Evolutionary conservation across 2,888 invertebrate genomes (phyloP).

Genomic region (Furcula furcula): DNA sequence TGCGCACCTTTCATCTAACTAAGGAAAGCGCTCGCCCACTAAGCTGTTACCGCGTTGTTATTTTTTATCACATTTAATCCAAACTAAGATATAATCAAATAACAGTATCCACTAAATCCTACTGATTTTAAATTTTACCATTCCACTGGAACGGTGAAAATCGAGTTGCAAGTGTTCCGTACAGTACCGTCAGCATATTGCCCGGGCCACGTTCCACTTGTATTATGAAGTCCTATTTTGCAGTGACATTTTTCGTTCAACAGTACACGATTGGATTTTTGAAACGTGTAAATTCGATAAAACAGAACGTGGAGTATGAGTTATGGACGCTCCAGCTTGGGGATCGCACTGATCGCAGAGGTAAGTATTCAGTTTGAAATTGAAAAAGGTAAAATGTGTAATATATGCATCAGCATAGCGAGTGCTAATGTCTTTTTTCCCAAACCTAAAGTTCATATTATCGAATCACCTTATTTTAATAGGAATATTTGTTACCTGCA

Average conservation of each 20-base stretch:
- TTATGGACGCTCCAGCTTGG: slow-evolving; percentile 34
- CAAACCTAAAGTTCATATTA: too few species aligned
- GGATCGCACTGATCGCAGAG: slow-evolving; percentile 18
- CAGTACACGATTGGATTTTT: slow-evolving; percentile 72
- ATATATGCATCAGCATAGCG: too few species aligned
- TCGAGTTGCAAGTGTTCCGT: slow-evolving; percentile 61
- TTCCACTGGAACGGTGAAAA: slow-evolving; percentile 61
- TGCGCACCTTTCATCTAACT: too few species aligned
- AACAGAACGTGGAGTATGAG: slow-evolving; percentile 47
- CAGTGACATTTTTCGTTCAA: slow-evolving; percentile 75
- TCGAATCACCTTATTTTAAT: too few species aligned
- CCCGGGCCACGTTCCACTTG: slow-evolving; percentile 57
- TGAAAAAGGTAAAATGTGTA: slow-evolving; percentile 13
- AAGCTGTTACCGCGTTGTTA: too few species aligned
- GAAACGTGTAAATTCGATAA: slow-evolving; percentile 78
- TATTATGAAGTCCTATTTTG: slow-evolving; percentile 76
- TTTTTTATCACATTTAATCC: too few species aligned
- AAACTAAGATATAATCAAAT: slow-evolving; percentile 7
- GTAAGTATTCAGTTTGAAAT: slow-evolving; percentile 17
- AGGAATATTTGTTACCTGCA: too few species aligned
- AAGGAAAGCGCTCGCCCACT: too few species aligned
- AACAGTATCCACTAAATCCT: slow-evolving; percentile 23
- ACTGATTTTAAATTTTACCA: slow-evolving; percentile 53
- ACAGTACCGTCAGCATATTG: slow-evolving; percentile 70
- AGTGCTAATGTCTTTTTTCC: too few species aligned